phyloP scores from a whole-genome alignment of 1,140 invertebrate genomes.

The Brachionus paranguensis region DNA sequence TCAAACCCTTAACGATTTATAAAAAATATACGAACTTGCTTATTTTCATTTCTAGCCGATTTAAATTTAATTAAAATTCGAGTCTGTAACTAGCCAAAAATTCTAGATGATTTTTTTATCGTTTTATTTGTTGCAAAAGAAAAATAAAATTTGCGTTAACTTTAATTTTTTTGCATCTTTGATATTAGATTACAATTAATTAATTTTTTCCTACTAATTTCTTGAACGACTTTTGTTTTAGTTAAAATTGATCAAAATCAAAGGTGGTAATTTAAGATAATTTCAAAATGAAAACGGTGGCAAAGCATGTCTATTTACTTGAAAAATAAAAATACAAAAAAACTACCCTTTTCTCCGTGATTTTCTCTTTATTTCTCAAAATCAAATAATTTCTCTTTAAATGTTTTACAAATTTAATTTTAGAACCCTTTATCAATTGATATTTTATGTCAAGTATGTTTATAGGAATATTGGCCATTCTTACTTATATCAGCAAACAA shows the following conservation, averaged over 20 bases:
- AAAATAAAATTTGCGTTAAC: not conserved
- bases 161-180: not conserved
- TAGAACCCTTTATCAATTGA: not conserved
- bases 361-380: not conserved
- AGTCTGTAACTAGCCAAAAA: not conserved
- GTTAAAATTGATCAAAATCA: not conserved
- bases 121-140: too few relatives aligned
- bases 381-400: not conserved
- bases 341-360: not conserved
- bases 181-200: not conserved
- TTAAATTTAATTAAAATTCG: not conserved
- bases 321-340: not conserved
- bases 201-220: not conserved
- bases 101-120: not conserved
- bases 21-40: not conserved
- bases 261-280: conserved; percentile 29
- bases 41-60: not conserved
- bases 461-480: not conserved
- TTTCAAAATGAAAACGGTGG: not conserved
- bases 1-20: not conserved
- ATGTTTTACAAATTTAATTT: not conserved
- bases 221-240: not conserved
- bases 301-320: not conserved
- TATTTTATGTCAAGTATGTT: not conserved
- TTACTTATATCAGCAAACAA: not conserved